Evolutionary conservation across 2,797 vertebrate genomes (phyloP).

Genomic region (Mycteria americana): DNA sequence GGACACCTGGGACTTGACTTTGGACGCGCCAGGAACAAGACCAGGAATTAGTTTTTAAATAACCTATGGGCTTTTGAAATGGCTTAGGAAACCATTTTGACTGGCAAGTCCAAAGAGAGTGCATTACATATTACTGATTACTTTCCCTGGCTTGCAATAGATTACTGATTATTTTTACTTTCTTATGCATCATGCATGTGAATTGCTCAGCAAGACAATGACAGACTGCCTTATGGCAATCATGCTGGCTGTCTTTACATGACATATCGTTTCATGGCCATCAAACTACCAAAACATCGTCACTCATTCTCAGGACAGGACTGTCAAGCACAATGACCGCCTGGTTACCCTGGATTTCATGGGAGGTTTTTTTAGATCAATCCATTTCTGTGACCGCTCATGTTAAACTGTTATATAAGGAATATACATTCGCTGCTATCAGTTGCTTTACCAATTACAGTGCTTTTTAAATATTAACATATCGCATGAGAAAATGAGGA

Average conservation of each 20-base stretch:
- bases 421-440: not conserved
- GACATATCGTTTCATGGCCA: not conserved
- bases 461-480: not conserved
- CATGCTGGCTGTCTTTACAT: not conserved
- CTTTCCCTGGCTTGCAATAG: not conserved
- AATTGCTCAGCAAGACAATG: not conserved
- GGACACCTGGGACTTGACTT: not conserved
- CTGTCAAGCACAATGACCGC: not conserved
- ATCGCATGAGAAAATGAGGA: not conserved
- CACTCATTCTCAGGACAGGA: not conserved
- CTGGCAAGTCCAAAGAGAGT: not conserved
- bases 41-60: not conserved
- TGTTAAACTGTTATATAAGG: not conserved
- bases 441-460: not conserved
- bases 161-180: not conserved
- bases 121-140: not conserved
- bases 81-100: not conserved
- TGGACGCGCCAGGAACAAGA: not conserved
- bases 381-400: not conserved
- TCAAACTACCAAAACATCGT: not conserved
- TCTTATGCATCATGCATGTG: not conserved
- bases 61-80: not conserved
- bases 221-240: not conserved
- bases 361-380: not conserved
- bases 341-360: not conserved